phyloP scores from a whole-genome alignment of 2,113 vertebrate species.

The Grammatotria lemairii region DNA sequence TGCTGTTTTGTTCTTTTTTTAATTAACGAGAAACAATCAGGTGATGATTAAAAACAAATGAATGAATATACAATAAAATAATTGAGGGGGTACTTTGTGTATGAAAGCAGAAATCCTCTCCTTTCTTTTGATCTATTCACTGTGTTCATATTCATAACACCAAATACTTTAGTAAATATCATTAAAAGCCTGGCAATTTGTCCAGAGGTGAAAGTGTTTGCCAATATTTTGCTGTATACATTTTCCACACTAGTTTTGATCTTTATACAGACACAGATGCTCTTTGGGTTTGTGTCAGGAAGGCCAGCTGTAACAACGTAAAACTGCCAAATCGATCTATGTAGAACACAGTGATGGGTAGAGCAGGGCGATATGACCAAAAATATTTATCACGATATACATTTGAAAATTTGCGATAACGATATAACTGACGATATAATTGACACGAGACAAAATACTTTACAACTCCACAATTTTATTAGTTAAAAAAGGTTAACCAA shows the following conservation, averaged over 20 bases:
- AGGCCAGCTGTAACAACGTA: fast-evolving
- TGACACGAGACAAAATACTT: too few relatives aligned
- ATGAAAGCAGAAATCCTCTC: not conserved
- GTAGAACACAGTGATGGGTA: not conserved
- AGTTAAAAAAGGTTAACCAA: too few relatives aligned
- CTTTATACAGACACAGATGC: not conserved
- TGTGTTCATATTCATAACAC: not conserved
- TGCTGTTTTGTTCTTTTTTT: not conserved
- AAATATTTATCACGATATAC: too few relatives aligned
- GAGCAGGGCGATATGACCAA: too few relatives aligned
- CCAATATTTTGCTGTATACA: not conserved
- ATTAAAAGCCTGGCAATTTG: not conserved
- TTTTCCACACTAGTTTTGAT: not conserved
- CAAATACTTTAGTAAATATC: not conserved
- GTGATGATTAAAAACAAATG: not conserved
- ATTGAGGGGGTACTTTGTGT: not conserved
- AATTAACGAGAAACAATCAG: not conserved
- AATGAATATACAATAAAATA: not conserved
- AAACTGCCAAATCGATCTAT: not conserved
- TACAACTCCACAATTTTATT: too few relatives aligned
- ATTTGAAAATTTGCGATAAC: too few relatives aligned
- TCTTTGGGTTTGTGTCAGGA: not conserved
- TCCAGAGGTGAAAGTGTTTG: not conserved
- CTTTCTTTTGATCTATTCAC: not conserved
- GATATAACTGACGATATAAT: too few relatives aligned